Base-by-base conservation (phyloP, 2,797 vertebrate genomes). In the Luscinia megarhynchos region DNA sequence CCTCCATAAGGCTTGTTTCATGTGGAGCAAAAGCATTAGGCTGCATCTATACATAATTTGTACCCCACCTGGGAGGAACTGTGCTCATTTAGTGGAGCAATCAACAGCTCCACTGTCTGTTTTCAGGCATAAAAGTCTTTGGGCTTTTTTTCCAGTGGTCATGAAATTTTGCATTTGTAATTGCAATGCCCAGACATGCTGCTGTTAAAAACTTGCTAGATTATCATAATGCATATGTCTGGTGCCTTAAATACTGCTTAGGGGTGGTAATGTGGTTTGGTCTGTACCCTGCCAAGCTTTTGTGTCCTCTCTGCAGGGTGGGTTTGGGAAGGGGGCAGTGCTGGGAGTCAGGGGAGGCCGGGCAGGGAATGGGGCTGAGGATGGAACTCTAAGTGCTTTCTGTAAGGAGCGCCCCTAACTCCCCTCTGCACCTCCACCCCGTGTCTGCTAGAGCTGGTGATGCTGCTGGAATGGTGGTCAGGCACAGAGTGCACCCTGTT, bases 401-500 rank as follows among this genome's bases (percentile, higher is more conserved):
- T 40, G 7, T 38, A 14, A 64, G 24, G 2, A 1, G 36, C 29
- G n/a, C 8, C 32, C 24, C 55, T 95, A 61, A 96, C 59, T 62
- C 70, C 23, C 75, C 29, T 92, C 32, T 83, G 74, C 15, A 0
- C 61, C 41, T 84, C 36, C 51, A 7, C 70, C 12, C 1, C n/a
- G n/a, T 23, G 29, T 87, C 89, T 41, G 9, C 61, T 96, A 99
- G 99, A 99, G 98, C 97, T 99, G 97, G 99, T 99, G 92, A 99
- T 99, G 99, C 98, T 99, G 95, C 97, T 99, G 97, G 99, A 99
- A 97, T 99, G 99, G 99, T 99, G 99, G 99, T 99, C 99, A 2
- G 98, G 98, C 95, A 99, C 99, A 27, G 99, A 99, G 14, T 99
- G 99, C 96, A 99, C 98, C 2, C 98, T 99, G 55, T 99, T 99